Conservation (phyloP, 1,140 invertebrate species). For the Zelostemma sp. region DNA sequence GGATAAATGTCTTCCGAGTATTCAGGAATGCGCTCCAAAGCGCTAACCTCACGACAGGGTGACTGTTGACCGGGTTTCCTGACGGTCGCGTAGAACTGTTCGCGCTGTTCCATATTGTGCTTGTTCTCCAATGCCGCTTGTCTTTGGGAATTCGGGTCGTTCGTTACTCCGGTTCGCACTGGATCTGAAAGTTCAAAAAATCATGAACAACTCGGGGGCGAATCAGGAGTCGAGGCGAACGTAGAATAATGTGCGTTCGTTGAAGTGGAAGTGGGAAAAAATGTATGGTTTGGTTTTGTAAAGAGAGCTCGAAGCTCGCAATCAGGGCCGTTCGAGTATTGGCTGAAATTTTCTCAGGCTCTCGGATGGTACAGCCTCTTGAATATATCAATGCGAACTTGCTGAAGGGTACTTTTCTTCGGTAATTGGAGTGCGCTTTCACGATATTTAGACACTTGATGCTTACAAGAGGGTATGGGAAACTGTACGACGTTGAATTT, state of each 20-base stretch:
- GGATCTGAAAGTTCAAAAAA: constrained; percentile 58
- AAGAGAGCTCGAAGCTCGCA: constrained; percentile 20
- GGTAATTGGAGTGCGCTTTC: constrained; percentile 52
- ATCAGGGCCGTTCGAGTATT: constrained; percentile 37
- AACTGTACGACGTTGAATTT: constrained; percentile 34
- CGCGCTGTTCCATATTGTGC: constrained; percentile 71
- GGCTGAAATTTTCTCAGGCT: constrained; percentile 39
- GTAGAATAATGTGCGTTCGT: too few relatives aligned
- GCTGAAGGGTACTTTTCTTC: constrained; percentile 36
- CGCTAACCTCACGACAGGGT: constrained; percentile 69
- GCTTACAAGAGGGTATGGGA: constrained; percentile 38
- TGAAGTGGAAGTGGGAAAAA: neutral
- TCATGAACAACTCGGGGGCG: too few relatives aligned
- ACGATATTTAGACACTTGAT: constrained; percentile 55
- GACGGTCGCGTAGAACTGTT: constrained; percentile 73
- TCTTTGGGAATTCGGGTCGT: constrained; percentile 63
- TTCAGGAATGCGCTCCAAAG: constrained; percentile 73
- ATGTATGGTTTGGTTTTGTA: neutral
- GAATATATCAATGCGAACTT: constrained; percentile 42
- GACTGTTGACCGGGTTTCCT: constrained; percentile 71
- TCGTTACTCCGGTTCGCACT: constrained; percentile 48
- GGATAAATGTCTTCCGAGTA: constrained; percentile 77
- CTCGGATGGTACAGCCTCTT: constrained; percentile 34
- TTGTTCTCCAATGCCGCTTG: constrained; percentile 68
- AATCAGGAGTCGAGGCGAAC: too few relatives aligned